Base-by-base conservation (phyloP, 2,113 vertebrate genomes). In the Oryzias melastigma region DNA sequence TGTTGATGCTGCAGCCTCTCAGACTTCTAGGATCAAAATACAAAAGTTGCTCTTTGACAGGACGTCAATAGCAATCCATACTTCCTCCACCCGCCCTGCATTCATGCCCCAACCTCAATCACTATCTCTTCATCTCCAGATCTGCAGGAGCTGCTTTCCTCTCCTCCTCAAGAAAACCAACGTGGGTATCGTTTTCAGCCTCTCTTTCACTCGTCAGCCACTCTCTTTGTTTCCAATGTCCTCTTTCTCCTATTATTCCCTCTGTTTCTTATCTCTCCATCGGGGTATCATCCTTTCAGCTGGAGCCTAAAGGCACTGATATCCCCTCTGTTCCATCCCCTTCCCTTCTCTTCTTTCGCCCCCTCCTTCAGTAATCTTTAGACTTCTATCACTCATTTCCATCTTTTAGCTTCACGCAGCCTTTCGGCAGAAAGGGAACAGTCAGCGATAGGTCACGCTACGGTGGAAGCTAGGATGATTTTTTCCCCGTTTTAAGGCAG, bases 231-330 rank as follows among this genome's bases (percentile, higher is more conserved):
- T 86, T 82, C 73, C 72, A 72, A 66, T 59, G 76, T 76, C 79
- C 77, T 74, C 71, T 52, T 71, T 46, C 71, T 61, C 73, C 61
- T 58, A 60, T 75, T 61, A 48, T 77, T 63, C 75, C 58, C 62
- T 59, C 72, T 58, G 78, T 75, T 71, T 68, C 77, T 81, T 88
- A 90, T 90, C 88, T 77, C 71, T 68, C 58, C 64, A 88, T 88
- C 86, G 53, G 74, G 59, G 73, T 85, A 87, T 88, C 83, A 54
- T 65, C 62, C 76, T 86, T 80, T 81, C 80, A 82, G 79, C 69
- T 58, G 41, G 52, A 55, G 77, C 62, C 71, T 52, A 62, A 44
- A 45, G 63, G 59, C 58, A 71, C 69, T 67, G 81, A 87, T 87
- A 88, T 72, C 72, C 72, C 71, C 80, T 71, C 71, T 62, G 72